Percentiles rank a stretch among this genome's conserved stretches.
Evolutionary conservation across 2,797 vertebrate genomes (phyloP).

Genomic region (Melanotaenia parkinsoni): DNA sequence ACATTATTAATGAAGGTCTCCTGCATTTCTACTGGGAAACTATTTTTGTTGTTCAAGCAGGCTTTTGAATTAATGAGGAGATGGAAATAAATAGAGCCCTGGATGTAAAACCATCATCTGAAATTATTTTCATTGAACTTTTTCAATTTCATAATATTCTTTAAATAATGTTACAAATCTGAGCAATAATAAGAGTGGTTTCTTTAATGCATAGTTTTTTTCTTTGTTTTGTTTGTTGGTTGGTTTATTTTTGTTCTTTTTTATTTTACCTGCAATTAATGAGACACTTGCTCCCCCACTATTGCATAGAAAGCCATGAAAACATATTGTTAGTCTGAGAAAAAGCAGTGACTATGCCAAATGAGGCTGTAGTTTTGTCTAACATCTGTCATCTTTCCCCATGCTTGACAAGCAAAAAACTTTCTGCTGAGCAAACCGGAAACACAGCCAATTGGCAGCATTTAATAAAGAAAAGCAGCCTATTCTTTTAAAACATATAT

Average conservation of each 20-base stretch:
- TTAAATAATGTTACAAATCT: background rate
- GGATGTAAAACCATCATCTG: background rate
- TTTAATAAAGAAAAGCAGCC: constrained; percentile 14
- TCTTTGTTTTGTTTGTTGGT: background rate
- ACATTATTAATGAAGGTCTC: background rate
- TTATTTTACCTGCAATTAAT: constrained; percentile 25
- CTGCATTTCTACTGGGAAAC: background rate
- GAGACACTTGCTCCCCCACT: constrained; percentile 38
- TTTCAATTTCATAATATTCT: background rate
- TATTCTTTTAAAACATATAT: background rate
- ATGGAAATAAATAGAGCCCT: background rate
- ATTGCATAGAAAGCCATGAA: constrained; percentile 28
- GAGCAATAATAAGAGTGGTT: background rate
- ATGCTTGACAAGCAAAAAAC: constrained; percentile 23
- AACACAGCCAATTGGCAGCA: constrained; percentile 7
- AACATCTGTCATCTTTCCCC: constrained; percentile 43
- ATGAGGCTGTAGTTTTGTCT: constrained; percentile 38
- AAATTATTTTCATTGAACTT: background rate
- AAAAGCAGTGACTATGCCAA: constrained; percentile 35
- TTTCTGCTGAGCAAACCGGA: constrained; percentile 29
- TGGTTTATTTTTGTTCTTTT: constrained; percentile 4
- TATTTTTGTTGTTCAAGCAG: background rate
- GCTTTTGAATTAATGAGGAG: background rate
- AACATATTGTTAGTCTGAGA: constrained; percentile 34
- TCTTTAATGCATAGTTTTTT: background rate